Conservation (phyloP, 2,888 invertebrate species). For the Microctonus aethiopoides region DNA sequence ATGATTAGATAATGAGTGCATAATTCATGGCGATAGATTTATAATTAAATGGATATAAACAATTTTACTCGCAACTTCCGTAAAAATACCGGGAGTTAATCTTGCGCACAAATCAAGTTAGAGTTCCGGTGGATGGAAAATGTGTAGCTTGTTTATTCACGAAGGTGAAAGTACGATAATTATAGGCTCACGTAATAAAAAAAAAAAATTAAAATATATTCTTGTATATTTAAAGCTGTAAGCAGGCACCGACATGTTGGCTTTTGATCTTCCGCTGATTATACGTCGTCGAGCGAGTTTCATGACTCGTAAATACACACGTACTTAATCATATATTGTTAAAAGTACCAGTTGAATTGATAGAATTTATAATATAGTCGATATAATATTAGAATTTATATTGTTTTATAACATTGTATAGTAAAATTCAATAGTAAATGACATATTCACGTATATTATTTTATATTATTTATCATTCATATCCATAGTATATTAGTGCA, state of each 20-base stretch:
- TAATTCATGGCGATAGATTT: neutral
- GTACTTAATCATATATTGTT: slow-evolving; percentile 1
- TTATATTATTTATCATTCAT: neutral
- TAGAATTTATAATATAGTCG: neutral
- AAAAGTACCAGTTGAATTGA: neutral
- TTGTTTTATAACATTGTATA: neutral
- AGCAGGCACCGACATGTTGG: neutral
- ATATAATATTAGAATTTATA: neutral
- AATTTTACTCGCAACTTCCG: slow-evolving; percentile 20
- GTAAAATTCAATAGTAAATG: neutral
- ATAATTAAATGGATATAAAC: slow-evolving; percentile 4
- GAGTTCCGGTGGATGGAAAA: slow-evolving; percentile 49
- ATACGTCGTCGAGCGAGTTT: neutral
- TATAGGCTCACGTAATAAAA: slow-evolving; percentile 54
- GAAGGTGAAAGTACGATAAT: slow-evolving; percentile 60
- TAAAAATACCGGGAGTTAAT: neutral
- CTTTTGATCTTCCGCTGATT: slow-evolving; percentile 12
- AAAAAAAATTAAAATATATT: neutral
- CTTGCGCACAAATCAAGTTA: slow-evolving; percentile 19
- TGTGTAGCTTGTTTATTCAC: slow-evolving; percentile 50
- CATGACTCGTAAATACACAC: slow-evolving; percentile 1
- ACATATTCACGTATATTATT: neutral
- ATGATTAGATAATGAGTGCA: neutral
- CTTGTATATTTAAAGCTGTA: neutral
- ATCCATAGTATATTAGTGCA: neutral